Evolutionary conservation across 2,797 vertebrate species (phyloP).

Genomic region (Emydoidea blandingii): DNA sequence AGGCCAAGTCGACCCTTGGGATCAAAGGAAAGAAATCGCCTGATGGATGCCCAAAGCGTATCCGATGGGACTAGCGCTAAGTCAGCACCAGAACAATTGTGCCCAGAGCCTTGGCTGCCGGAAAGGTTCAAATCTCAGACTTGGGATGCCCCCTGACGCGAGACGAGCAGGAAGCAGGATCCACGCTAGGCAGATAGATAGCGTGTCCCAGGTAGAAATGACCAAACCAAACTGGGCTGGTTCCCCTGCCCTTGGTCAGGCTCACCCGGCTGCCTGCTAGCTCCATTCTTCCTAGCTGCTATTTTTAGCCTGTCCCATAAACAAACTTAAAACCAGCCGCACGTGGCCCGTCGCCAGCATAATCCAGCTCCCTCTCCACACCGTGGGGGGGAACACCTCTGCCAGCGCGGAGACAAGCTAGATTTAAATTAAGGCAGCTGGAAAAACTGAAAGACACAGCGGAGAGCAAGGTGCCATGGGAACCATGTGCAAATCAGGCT

Average conservation of each 20-base stretch:
- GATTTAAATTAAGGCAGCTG: neutral
- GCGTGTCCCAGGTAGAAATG: neutral
- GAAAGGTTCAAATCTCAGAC: neutral
- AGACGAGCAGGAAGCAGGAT: neutral
- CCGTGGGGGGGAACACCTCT: neutral
- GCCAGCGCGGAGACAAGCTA: neutral
- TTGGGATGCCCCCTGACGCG: neutral
- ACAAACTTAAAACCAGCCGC: neutral
- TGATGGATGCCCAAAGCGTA: neutral
- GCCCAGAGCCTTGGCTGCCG: neutral
- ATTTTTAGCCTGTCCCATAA: neutral
- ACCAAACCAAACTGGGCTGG: neutral
- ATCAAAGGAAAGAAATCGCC: neutral
- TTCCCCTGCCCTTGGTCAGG: neutral
- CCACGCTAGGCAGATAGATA: neutral
- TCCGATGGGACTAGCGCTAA: neutral
- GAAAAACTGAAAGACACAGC: rapidly evolving
- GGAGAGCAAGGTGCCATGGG: rapidly evolving
- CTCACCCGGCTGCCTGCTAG: neutral
- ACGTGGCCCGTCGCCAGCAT: neutral
- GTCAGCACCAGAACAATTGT: neutral
- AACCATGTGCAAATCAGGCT: neutral
- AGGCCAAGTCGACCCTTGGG: neutral
- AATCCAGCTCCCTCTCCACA: neutral
- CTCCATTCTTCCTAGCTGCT: neutral